Conservation (phyloP, 2,888 invertebrate species). For the Conus canariensis region DNA sequence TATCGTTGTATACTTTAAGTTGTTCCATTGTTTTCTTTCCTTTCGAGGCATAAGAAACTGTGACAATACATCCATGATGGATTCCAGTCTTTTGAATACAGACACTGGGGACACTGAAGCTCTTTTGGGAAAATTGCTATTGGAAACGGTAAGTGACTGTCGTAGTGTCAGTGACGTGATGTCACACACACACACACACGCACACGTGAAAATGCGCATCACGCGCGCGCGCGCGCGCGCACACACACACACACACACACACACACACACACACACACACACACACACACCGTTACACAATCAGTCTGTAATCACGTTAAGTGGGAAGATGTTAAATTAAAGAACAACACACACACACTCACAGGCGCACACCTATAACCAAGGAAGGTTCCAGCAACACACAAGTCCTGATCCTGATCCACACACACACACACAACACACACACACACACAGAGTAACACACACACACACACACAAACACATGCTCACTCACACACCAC, state of each 20-base stretch:
- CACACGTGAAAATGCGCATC: neutral
- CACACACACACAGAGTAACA: too few species aligned
- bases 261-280: constrained; percentile 15
- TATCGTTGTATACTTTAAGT: too few species aligned
- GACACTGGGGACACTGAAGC: constrained; percentile 39
- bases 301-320: too few species aligned
- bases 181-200: neutral
- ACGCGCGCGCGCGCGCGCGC: neutral
- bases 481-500: too few species aligned
- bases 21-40: neutral
- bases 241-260: neutral
- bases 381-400: too few species aligned
- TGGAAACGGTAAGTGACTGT: constrained; percentile 44
- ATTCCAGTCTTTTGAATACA: constrained; percentile 41
- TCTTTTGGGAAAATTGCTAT: constrained; percentile 45
- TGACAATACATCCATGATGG: neutral
- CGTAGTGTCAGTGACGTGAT: too few species aligned
- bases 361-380: too few species aligned
- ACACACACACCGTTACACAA: neutral
- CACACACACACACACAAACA: too few species aligned
- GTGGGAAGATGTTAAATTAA: too few species aligned
- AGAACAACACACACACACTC: too few species aligned
- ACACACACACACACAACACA: too few species aligned
- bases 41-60: neutral
- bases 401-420: too few species aligned